Conservation (phyloP, 2,113 vertebrate species). For the Meleagris gallopavo region DNA sequence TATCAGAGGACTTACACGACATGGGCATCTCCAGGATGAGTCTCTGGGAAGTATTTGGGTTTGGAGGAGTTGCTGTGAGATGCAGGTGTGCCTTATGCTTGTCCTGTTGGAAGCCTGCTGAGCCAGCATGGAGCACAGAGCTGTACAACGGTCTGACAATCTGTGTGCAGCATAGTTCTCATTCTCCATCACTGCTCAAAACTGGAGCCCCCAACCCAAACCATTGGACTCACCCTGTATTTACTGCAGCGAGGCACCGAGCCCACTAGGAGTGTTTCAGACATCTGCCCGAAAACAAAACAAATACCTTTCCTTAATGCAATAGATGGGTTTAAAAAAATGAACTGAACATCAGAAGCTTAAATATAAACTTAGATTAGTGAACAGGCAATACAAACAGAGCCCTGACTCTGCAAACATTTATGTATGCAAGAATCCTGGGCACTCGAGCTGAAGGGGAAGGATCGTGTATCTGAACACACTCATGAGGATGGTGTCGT, state of each 20-base stretch:
- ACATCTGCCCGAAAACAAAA: neutral
- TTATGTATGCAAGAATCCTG: constrained; percentile 16
- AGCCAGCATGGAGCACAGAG: neutral
- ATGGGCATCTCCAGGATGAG: neutral
- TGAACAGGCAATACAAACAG: constrained; percentile 22
- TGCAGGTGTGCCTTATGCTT: neutral
- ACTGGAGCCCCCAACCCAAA: neutral
- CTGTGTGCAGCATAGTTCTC: neutral
- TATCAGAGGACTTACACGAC: neutral
- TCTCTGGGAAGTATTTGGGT: neutral
- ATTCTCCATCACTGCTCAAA: neutral
- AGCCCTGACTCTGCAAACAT: neutral
- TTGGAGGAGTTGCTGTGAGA: neutral
- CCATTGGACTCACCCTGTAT: neutral
- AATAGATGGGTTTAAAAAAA: neutral
- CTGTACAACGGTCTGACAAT: neutral
- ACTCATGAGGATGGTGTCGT: neutral
- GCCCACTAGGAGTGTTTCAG: neutral
- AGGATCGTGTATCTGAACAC: neutral
- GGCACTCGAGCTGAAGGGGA: neutral
- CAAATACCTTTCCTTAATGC: neutral
- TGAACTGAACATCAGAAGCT: neutral
- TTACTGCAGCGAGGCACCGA: neutral
- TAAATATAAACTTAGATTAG: constrained; percentile 31
- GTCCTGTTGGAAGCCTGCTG: neutral